Percentiles rank a stretch among this genome's conserved stretches.
Evolutionary conservation across 2,113 vertebrate species (phyloP).

Genomic region (Solea senegalensis): DNA sequence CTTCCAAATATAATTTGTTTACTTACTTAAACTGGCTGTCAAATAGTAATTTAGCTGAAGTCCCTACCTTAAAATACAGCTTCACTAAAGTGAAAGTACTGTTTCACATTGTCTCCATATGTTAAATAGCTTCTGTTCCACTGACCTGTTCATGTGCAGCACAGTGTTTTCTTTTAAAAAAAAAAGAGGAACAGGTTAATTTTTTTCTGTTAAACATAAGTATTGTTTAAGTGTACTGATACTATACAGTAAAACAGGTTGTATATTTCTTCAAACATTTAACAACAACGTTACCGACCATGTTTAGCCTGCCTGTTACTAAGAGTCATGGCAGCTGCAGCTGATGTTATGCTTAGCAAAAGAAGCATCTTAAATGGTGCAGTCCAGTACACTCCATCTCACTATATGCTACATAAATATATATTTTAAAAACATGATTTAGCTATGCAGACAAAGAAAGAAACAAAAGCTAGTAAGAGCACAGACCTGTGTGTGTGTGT

Average conservation of each 20-base stretch:
- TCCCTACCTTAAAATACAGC: no score
- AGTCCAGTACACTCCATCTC: background rate
- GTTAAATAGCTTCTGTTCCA: no score
- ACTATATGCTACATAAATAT: background rate
- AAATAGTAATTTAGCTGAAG: no score
- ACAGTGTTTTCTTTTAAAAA: background rate
- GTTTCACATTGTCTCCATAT: no score
- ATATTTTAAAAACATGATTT: background rate
- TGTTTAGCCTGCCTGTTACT: background rate
- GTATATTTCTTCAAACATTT: no score
- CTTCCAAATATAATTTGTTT: no score
- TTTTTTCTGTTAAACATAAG: background rate
- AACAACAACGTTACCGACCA: no score
- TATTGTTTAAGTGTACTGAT: background rate
- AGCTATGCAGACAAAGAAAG: background rate
- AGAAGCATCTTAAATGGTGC: background rate
- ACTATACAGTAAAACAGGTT: background rate
- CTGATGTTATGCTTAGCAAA: background rate
- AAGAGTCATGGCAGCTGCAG: slow-evolving; percentile 3
- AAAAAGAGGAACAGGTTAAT: background rate
- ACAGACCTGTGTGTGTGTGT: background rate
- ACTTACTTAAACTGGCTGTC: no score
- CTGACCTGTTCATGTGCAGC: background rate
- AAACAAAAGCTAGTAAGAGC: background rate
- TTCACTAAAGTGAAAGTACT: no score